A percentile compares a stretch with the other conserved stretches of the same genome.
Evolutionary conservation across 2,797 vertebrate genomes (phyloP).

Genomic region (Simalia tracyae): DNA sequence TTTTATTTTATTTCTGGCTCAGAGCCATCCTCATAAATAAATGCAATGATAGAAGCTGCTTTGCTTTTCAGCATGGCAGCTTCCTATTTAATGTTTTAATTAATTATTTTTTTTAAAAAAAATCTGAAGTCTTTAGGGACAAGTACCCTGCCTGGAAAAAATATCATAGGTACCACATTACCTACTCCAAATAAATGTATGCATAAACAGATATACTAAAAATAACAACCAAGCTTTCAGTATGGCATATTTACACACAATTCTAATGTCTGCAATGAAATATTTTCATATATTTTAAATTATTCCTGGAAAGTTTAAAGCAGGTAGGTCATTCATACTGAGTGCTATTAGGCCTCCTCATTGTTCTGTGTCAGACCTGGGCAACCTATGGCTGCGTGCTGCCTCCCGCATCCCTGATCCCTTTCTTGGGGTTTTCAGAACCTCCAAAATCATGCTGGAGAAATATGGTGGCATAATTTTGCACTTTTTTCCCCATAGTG

Average conservation of each 20-base stretch:
- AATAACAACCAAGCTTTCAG: not conserved
- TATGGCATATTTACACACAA: not conserved
- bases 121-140: too few relatives aligned
- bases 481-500: rapidly evolving
- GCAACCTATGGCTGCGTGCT: not conserved
- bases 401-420: not conserved
- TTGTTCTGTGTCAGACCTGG: not conserved
- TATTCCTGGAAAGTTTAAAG: not conserved
- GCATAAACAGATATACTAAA: too few relatives aligned
- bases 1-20: too few relatives aligned
- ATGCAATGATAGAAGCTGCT: too few relatives aligned
- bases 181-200: too few relatives aligned
- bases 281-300: not conserved
- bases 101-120: too few relatives aligned
- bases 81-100: too few relatives aligned
- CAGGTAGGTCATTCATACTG: not conserved
- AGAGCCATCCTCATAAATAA: too few relatives aligned
- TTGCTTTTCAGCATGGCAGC: too few relatives aligned
- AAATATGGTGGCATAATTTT: not conserved
- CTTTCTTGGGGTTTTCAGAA: not conserved
- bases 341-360: not conserved
- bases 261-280: not conserved
- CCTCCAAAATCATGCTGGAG: not conserved
- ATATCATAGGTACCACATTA: too few relatives aligned
- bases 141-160: too few relatives aligned